These are phyloP conservation scores for Rhodeus uyekii DNA, from an alignment of 2,797 vertebrate species.

Conservation along the genomic window DNA sequence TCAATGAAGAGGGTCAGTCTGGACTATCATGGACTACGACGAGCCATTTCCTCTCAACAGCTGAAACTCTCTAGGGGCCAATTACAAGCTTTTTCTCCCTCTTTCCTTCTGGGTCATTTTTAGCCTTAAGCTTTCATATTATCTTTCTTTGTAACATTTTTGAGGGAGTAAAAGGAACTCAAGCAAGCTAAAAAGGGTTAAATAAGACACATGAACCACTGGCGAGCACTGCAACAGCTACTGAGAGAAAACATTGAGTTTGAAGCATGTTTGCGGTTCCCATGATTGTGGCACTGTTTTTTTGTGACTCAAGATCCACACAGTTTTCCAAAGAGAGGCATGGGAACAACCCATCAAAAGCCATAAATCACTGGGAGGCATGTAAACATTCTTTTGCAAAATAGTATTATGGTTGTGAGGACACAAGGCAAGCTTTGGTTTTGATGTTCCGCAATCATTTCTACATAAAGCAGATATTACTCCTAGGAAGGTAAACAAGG, in stretches of 20 bases:
- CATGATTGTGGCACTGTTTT: slow-evolving; percentile 36
- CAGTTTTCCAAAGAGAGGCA: slow-evolving; percentile 28
- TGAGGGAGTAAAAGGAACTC: not conserved
- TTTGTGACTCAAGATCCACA: slow-evolving; percentile 41
- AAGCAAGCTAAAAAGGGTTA: slow-evolving; percentile 10
- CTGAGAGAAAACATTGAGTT: not conserved
- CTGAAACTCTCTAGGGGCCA: slow-evolving; percentile 31
- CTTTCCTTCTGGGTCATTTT: slow-evolving; percentile 10
- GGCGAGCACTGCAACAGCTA: slow-evolving; percentile 12
- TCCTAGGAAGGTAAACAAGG: slow-evolving; percentile 1
- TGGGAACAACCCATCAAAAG: slow-evolving; percentile 44
- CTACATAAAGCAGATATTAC: slow-evolving; percentile 4
- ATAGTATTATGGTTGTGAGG: not conserved
- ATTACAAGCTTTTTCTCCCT: not conserved
- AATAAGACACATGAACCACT: slow-evolving; percentile 19
- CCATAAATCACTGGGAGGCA: slow-evolving; percentile 23
- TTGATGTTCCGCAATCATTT: not conserved
- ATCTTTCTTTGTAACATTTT: slow-evolving; percentile 22
- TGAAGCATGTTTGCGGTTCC: slow-evolving; percentile 39
- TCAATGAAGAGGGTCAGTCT: slow-evolving; percentile 7
- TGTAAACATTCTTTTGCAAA: slow-evolving; percentile 28
- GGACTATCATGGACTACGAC: not conserved
- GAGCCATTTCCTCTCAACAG: slow-evolving; percentile 1
- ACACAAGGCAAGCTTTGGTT: not conserved
- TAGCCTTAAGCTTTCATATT: slow-evolving; percentile 33